A percentile compares a stretch with the other conserved stretches of the same genome.
These are phyloP conservation scores for Vombatus ursinus DNA, from an alignment of 2,113 vertebrate genomes.

Conservation along the genomic window DNA sequence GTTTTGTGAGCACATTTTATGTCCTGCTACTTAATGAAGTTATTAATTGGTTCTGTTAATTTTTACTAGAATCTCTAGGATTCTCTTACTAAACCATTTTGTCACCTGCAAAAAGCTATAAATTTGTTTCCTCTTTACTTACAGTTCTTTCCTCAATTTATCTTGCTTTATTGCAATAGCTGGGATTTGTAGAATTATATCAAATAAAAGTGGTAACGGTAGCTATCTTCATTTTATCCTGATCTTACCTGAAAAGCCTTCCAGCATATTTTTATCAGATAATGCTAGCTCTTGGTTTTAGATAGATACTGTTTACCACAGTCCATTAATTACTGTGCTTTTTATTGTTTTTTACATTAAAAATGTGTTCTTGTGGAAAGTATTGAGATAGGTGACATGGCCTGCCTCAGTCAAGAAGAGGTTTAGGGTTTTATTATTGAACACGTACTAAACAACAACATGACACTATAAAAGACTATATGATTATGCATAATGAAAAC, in stretches of 20 bases:
- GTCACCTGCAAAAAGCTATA: neutral
- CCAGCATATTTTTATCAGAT: too few relatives aligned
- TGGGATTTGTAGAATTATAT: neutral
- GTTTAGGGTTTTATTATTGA: neutral
- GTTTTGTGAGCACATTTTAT: neutral
- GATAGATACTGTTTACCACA: neutral
- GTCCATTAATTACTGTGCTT: neutral
- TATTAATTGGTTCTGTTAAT: neutral
- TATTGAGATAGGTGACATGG: neutral
- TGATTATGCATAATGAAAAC: neutral
- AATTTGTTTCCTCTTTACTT: neutral
- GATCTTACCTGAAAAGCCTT: neutral
- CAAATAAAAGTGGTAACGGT: neutral
- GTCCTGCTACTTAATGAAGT: neutral
- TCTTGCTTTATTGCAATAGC: neutral
- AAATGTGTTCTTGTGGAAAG: neutral
- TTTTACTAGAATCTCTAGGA: neutral
- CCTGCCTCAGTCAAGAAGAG: neutral
- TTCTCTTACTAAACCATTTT: neutral
- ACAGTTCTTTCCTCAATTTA: neutral
- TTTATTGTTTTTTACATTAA: neutral
- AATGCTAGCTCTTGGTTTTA: neutral
- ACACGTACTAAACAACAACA: neutral
- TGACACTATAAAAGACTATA: neutral
- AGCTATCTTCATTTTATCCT: neutral